Evolutionary conservation across 2,113 vertebrate species (phyloP).

Genomic region (Lophius piscatorius): DNA sequence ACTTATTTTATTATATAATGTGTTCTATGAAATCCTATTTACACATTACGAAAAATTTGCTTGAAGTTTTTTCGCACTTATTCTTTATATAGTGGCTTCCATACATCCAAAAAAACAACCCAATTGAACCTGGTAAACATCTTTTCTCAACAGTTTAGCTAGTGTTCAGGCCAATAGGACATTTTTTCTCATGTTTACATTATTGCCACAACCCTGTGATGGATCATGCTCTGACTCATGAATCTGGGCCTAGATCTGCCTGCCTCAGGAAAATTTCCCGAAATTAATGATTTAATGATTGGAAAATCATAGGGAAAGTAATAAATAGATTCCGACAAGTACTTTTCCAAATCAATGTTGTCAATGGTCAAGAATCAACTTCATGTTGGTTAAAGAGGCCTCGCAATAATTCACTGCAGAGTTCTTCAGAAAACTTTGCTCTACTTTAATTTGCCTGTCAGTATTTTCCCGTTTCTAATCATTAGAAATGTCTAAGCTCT

Average conservation of each 20-base stretch:
- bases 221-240: conserved; percentile 3
- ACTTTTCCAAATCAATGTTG: neutral
- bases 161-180: neutral
- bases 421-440: neutral
- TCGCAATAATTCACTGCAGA: neutral
- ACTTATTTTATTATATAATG: too few relatives aligned
- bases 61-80: too few relatives aligned
- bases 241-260: neutral
- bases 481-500: conserved; percentile 19
- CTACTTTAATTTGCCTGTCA: neutral
- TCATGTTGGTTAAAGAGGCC: neutral
- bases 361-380: conserved; percentile 13
- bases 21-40: too few relatives aligned
- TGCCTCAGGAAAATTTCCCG: conserved; percentile 5
- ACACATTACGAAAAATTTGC: too few relatives aligned
- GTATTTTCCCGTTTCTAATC: conserved; percentile 15
- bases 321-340: too few relatives aligned
- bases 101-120: conserved; percentile 4
- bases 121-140: neutral
- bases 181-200: conserved; percentile 20
- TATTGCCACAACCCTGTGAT: neutral
- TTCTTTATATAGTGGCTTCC: too few relatives aligned
- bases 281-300: too few relatives aligned
- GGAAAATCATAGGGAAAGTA: too few relatives aligned
- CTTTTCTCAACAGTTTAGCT: neutral